These are phyloP conservation scores for Andrena marginata DNA, from an alignment of 2,888 invertebrate species.

Conservation along the genomic window DNA sequence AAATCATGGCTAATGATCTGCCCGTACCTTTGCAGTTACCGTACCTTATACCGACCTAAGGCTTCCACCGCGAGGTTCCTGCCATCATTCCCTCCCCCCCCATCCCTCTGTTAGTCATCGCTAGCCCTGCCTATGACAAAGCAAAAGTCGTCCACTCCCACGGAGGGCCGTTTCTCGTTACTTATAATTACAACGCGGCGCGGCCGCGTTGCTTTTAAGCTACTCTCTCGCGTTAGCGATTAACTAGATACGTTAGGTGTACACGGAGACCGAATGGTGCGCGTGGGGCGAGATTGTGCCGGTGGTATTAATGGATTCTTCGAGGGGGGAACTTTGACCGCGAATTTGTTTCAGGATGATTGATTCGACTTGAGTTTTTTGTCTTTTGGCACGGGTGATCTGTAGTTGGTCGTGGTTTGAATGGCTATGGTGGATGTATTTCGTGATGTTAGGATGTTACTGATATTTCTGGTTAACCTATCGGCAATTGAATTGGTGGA, in stretches of 20 bases:
- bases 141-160: constrained; percentile 70
- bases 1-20: constrained; percentile 85
- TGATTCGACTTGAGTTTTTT: constrained; percentile 29
- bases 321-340: constrained; percentile 16
- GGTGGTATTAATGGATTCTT: constrained; percentile 51
- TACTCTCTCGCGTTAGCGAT: constrained; percentile 37
- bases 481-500: neutral
- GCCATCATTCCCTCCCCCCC: constrained; percentile 42
- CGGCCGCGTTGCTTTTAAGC: constrained; percentile 46
- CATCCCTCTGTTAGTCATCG: constrained; percentile 52
- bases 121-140: constrained; percentile 62
- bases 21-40: constrained; percentile 80
- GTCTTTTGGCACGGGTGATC: constrained; percentile 28
- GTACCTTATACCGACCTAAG: constrained; percentile 74
- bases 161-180: constrained; percentile 57
- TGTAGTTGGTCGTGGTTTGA: neutral
- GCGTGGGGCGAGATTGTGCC: neutral
- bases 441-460: neutral
- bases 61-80: constrained; percentile 59
- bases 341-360: constrained; percentile 49
- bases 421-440: neutral
- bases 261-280: neutral
- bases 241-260: constrained; percentile 43
- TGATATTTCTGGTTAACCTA: neutral
- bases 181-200: constrained; percentile 62